Evolutionary conservation across 1,140 invertebrate genomes (phyloP), one percentile per base, ranked within the genome.

Genomic region (Drosophila azteca): DNA sequence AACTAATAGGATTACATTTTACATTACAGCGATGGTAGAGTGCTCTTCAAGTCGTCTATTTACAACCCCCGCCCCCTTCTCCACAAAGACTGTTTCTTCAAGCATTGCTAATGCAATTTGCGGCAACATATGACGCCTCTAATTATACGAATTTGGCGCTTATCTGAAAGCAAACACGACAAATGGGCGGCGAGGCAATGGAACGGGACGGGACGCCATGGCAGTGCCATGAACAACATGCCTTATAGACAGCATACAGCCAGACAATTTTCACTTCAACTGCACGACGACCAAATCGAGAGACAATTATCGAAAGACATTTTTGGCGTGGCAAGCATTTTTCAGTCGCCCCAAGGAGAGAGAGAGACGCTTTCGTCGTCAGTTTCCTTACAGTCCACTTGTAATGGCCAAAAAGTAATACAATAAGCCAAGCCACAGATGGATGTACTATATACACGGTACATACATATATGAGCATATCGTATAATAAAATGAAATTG

Each of bases 101-200:
- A 49, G 54, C 80, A 61, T 62, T 69, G 64, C 71, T 77, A 85
- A 80, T 84, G 77, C 78, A 84, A 70, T 82, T 83, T 74, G 69
- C 69, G 74, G 68, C 77, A 84, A 71, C 65, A 83, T 76, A 67
- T 77, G 82, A 87, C 81, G 73, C 58, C 64, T 77, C 82, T 87
- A 85, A 87, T 85, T 85, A 87, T 87, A 77, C 71, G 77, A 85
- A 78, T 87, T 81, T 81, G 61, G 68, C 61, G 82, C 81, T 81
- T 87, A 85, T 85, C 81, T 81, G 68, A 65, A 74, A 67, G 82
- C 74, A 78, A 87, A 85, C 77, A 87, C 69, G 81, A 77, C 77
- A 84, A 80, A 80, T 81, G 81, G 81, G 80, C 77, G 81, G 52
- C 77, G 39, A 55, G 81, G 52, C 77, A 45, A 55, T 81, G 78